These are phyloP conservation scores for Bradypus variegatus DNA, from an alignment of 2,797 vertebrate species.

Conservation along the genomic window DNA sequence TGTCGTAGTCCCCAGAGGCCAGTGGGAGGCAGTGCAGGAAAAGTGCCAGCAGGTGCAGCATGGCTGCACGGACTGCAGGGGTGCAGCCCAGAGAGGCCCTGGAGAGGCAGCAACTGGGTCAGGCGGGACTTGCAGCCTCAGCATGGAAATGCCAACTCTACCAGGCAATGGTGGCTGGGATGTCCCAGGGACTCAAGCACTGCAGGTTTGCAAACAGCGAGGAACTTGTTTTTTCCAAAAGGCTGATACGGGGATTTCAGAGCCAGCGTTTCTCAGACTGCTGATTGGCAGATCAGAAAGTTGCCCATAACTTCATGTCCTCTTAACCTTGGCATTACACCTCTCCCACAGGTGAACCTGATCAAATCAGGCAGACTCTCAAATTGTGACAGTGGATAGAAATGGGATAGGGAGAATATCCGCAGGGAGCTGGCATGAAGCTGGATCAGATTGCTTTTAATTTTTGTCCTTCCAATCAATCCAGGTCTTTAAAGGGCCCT, in stretches of 20 bases:
- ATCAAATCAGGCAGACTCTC: slow-evolving; percentile 72
- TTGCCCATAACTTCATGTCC: slow-evolving; percentile 63
- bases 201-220: slow-evolving; percentile 18
- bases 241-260: slow-evolving; percentile 57
- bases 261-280: slow-evolving; percentile 53
- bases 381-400: slow-evolving; percentile 71
- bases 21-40: slow-evolving; percentile 82
- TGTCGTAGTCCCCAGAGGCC: slow-evolving; percentile 89
- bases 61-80: slow-evolving; percentile 73
- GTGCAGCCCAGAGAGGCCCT: slow-evolving; percentile 63
- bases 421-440: slow-evolving; percentile 58
- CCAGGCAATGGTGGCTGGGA: slow-evolving; percentile 35
- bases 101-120: slow-evolving; percentile 74
- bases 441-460: slow-evolving; percentile 69
- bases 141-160: slow-evolving; percentile 81
- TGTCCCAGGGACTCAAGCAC: neutral
- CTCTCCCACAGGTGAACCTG: slow-evolving; percentile 70
- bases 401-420: slow-evolving; percentile 71
- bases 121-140: slow-evolving; percentile 72
- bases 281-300: slow-evolving; percentile 66
- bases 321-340: slow-evolving; percentile 50
- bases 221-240: slow-evolving; percentile 36
- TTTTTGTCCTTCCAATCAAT: slow-evolving; percentile 57
- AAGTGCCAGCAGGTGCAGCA: slow-evolving; percentile 81
- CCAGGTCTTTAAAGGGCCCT: slow-evolving; percentile 58